Base-by-base conservation (phyloP, 2,888 invertebrate species). In the Eilema sororculum region DNA sequence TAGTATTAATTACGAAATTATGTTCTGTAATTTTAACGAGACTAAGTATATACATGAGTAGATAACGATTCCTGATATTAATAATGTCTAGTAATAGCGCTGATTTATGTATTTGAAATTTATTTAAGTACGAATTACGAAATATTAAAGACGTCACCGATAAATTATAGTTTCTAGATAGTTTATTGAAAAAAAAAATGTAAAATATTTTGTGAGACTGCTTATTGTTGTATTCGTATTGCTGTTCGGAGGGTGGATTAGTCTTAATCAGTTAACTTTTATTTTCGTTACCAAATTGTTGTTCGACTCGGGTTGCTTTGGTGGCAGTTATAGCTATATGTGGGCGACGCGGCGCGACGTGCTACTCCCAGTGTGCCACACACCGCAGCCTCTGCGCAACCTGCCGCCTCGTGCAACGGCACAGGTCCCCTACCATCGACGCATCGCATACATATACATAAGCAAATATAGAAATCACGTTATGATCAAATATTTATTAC, bases 221-320 rank as follows among this genome's bases (percentile, higher is more conserved):
- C 95, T 95, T 95, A 92, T 92, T 95, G 95, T 95, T 95, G 94
- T 94, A 94, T 90, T 94, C 90, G 93, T 94, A 92, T 88, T 88
- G 94, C 94, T 93, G 93, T 91, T 93, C 84, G 85, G 87, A 89
- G 86, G 90, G 89, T 90, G 91, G 87, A 91, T 89, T 91, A 91
- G 90, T 90, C 86, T 90, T 90, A 90, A 91, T 89, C 91, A 90
- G 92, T 93, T 95, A 90, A 90, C 90, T 89, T 92, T 93, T 93
- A 92, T 90, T 93, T 94, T 95, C 91, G 95, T 95, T 95, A 95
- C 95, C 95, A 95, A 95, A 93, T 95, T 95, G 95, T 95, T 95
- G 90, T 92, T 89, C 91, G 90, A 90, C 90, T 91, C 88, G 90
- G 91, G 91, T 93, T 90, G 91, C 92, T 91, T 92, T 88, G 93